These are phyloP conservation scores for Drosophila silvestris DNA, from an alignment of 2,888 invertebrate species.

Conservation along the genomic window DNA sequence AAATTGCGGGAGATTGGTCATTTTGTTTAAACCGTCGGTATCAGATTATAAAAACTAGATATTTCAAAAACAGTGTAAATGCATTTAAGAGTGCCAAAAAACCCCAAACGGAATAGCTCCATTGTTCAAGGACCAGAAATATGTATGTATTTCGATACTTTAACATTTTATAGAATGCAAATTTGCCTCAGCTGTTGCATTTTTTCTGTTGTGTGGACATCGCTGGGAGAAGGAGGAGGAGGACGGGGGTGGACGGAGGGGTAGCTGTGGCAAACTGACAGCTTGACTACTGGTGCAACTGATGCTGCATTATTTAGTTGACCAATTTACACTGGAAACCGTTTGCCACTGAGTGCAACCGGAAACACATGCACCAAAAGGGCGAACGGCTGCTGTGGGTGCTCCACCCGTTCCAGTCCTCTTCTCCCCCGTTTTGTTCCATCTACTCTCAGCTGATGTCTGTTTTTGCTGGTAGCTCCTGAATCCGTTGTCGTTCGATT, in stretches of 20 bases:
- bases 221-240: not conserved
- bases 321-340: conserved; percentile 77
- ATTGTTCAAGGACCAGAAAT: not conserved
- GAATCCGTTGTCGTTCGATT: not conserved
- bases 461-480: conserved; percentile 7
- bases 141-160: conserved; percentile 44
- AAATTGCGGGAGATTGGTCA: not conserved
- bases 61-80: not conserved
- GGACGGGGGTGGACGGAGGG: not conserved
- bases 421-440: not conserved
- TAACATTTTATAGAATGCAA: conserved; percentile 66
- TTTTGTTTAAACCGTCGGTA: not conserved
- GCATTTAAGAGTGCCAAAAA: not conserved
- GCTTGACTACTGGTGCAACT: conserved; percentile 69
- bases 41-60: not conserved
- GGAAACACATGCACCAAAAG: conserved; percentile 68
- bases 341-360: conserved; percentile 77
- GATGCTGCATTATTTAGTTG: conserved; percentile 83
- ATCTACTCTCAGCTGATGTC: conserved; percentile 3
- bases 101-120: not conserved
- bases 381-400: conserved; percentile 8
- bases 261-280: conserved; percentile 28
- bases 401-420: not conserved
- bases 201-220: not conserved
- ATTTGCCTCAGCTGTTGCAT: conserved; percentile 67